Evolutionary conservation across 2,113 vertebrate genomes (phyloP).

Genomic region (Cyprinus carpio): DNA sequence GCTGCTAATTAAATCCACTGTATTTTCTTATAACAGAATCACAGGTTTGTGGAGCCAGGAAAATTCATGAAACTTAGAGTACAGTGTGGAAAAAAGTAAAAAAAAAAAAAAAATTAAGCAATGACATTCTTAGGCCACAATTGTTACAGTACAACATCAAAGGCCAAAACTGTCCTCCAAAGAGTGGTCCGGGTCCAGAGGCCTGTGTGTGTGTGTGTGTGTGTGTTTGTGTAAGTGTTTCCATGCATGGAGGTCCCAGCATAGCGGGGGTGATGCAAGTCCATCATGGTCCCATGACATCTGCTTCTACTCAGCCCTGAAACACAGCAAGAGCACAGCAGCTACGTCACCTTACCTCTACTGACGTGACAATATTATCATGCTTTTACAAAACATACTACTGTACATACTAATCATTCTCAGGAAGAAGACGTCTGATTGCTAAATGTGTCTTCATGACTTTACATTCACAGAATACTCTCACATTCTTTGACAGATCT

Average conservation of each 20-base stretch:
- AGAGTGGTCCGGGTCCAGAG: constrained; percentile 47
- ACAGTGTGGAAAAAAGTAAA: constrained; percentile 22
- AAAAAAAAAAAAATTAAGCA: constrained; percentile 56
- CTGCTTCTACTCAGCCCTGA: constrained; percentile 46
- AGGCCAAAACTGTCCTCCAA: constrained; percentile 62
- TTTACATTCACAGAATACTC: too few species aligned
- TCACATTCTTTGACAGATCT: too few species aligned
- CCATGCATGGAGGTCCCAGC: constrained; percentile 47
- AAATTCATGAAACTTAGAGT: constrained; percentile 46
- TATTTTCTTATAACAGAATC: constrained; percentile 76
- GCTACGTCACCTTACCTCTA: background rate
- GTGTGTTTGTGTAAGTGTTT: constrained; percentile 24
- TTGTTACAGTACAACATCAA: constrained; percentile 71
- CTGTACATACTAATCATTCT: background rate
- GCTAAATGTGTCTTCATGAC: too few species aligned
- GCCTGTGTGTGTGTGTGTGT: constrained; percentile 30
- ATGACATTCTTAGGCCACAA: constrained; percentile 73
- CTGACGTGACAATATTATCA: too few species aligned
- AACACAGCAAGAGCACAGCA: constrained; percentile 28
- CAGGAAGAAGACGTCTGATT: too few species aligned
- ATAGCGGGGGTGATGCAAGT: constrained; percentile 24
- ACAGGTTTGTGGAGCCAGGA: constrained; percentile 68
- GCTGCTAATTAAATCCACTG: constrained; percentile 64
- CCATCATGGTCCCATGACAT: constrained; percentile 35
- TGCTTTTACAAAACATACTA: too few species aligned